Conservation (phyloP, 2,797 vertebrate genomes). For the Synaphobranchus kaupii region DNA sequence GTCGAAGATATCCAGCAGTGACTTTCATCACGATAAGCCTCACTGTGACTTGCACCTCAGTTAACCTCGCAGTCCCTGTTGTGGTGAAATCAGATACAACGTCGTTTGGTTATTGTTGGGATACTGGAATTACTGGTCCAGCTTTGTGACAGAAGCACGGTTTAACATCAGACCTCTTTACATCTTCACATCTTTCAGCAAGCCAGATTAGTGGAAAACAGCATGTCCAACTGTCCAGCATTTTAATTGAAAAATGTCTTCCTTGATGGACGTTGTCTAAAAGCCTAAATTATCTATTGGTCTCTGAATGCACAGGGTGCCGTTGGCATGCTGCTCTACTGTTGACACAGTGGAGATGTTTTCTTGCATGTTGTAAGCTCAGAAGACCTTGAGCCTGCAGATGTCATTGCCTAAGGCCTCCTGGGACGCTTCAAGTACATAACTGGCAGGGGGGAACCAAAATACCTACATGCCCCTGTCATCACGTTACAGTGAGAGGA, state of each 20-base stretch:
- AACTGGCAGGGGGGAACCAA: neutral
- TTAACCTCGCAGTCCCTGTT: neutral
- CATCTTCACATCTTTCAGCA: neutral
- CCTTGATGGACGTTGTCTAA: neutral
- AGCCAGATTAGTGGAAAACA: neutral
- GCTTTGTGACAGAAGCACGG: neutral
- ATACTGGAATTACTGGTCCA: neutral
- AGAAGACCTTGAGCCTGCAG: neutral
- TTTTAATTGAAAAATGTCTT: neutral
- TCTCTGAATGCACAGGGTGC: neutral
- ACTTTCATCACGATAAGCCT: neutral
- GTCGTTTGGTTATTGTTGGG: neutral
- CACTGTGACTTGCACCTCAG: neutral
- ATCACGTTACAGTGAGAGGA: neutral
- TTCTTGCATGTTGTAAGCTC: neutral
- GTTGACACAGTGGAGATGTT: neutral
- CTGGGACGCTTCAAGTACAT: neutral
- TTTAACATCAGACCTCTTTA: neutral
- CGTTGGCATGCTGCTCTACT: neutral
- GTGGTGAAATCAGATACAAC: constrained; percentile 5
- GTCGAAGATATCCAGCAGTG: neutral
- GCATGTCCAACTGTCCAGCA: neutral
- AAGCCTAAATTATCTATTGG: neutral
- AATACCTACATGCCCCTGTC: neutral
- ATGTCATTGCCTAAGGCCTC: neutral